These are phyloP conservation scores for Agelastica alni DNA, from an alignment of 2,888 invertebrate species.

Conservation along the genomic window DNA sequence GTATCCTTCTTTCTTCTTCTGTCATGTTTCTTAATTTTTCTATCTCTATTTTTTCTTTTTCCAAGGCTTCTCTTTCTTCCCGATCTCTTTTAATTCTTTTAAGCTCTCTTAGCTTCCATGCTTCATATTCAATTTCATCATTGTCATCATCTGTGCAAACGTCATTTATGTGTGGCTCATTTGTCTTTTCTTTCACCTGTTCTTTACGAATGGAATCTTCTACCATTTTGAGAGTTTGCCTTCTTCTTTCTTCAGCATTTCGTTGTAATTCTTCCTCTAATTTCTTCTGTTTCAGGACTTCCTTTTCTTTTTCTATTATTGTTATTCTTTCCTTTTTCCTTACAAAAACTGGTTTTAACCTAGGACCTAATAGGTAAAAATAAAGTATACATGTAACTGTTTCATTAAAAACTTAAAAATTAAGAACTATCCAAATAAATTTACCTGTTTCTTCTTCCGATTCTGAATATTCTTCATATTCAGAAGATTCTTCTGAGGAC, in stretches of 20 bases:
- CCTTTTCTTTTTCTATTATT: constrained; percentile 91
- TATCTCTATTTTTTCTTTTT: constrained; percentile 85
- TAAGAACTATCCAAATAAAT: background rate
- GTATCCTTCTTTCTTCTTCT: constrained; percentile 93
- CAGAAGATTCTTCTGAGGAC: constrained; percentile 72
- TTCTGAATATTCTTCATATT: constrained; percentile 86
- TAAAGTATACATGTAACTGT: background rate
- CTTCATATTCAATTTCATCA: constrained; percentile 94
- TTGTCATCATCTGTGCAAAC: constrained; percentile 95
- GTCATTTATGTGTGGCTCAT: constrained; percentile 79
- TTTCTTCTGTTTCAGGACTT: constrained; percentile 82
- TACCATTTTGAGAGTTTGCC: constrained; percentile 83
- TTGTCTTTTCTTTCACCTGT: constrained; percentile 66
- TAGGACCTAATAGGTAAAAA: constrained; percentile 64
- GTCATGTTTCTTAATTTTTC: constrained; percentile 92
- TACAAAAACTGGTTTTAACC: constrained; percentile 94
- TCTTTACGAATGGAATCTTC: constrained; percentile 89
- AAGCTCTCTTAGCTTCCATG: constrained; percentile 97
- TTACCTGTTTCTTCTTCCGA: constrained; percentile 83
- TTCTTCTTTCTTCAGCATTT: constrained; percentile 84
- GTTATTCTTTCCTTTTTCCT: constrained; percentile 92
- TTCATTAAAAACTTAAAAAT: background rate
- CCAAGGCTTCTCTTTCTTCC: constrained; percentile 88
- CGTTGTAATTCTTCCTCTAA: constrained; percentile 81
- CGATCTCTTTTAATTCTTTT: constrained; percentile 95